Conservation (phyloP, 1,140 invertebrate genomes). For the Gyrodactylus salaris region DNA sequence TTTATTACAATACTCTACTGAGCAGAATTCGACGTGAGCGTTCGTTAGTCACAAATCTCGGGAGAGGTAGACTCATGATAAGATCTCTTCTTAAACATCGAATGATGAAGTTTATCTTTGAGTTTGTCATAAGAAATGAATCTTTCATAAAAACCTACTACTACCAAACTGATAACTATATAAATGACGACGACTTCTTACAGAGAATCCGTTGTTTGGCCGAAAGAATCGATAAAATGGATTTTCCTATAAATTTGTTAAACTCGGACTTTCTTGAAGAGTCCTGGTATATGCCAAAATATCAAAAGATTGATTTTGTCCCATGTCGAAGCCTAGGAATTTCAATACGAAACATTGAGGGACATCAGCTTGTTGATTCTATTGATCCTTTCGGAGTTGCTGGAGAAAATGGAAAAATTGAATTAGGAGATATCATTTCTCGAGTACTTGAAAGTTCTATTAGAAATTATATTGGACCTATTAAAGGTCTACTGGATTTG, state of each 20-base stretch:
- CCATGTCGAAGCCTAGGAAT: background rate
- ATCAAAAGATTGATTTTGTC: conserved; percentile 1
- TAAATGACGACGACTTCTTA: background rate
- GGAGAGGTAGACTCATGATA: background rate
- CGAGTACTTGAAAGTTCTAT: background rate
- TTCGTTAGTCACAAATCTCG: background rate
- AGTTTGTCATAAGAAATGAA: background rate
- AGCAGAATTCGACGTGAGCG: background rate
- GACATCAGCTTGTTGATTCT: background rate
- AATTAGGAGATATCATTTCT: background rate
- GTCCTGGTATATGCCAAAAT: background rate
- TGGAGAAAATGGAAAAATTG: background rate
- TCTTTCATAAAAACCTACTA: background rate
- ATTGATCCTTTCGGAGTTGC: background rate
- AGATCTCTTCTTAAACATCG: background rate
- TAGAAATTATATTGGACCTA: background rate
- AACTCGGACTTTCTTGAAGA: conserved; percentile 4
- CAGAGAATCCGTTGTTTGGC: background rate
- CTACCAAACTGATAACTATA: background rate
- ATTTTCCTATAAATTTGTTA: background rate
- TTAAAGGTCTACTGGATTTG: background rate
- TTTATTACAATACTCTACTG: background rate
- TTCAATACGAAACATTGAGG: background rate
- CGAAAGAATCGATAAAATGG: background rate
- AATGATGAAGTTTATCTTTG: background rate